A percentile compares a stretch with the other conserved stretches of the same genome.
Conservation (phyloP, 1,140 invertebrate genomes). For the Brachionus manjavacas region DNA sequence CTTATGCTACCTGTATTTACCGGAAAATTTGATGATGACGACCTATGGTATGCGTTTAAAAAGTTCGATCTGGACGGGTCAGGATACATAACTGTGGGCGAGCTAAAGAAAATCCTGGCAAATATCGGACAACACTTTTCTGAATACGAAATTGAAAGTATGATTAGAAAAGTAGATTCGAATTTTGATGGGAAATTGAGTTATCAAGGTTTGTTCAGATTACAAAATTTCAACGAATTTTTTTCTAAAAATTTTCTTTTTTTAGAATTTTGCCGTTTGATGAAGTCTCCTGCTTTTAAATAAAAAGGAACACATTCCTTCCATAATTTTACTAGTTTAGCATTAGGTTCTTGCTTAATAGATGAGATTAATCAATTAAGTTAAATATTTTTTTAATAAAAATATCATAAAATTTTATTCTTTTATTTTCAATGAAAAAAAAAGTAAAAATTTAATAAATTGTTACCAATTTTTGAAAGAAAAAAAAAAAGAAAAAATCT, state of each 20-base stretch:
- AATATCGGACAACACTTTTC: slow-evolving; percentile 34
- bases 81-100: neutral
- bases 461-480: too few species aligned
- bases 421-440: too few species aligned
- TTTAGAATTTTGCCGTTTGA: slow-evolving; percentile 34
- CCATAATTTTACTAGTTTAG: neutral
- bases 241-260: neutral
- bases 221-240: neutral
- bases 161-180: slow-evolving; percentile 28
- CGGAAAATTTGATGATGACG: slow-evolving; percentile 22
- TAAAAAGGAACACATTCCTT: neutral
- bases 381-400: too few species aligned
- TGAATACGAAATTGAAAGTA: slow-evolving; percentile 10
- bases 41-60: slow-evolving; percentile 19
- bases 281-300: slow-evolving; percentile 33
- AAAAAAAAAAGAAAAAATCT: too few species aligned
- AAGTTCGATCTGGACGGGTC: slow-evolving; percentile 16
- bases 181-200: slow-evolving; percentile 29
- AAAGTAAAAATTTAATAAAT: too few species aligned
- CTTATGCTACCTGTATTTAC: slow-evolving; percentile 22
- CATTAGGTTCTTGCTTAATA: neutral
- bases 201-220: slow-evolving; percentile 3
- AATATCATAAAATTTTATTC: too few species aligned
- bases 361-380: too few species aligned
- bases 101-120: slow-evolving; percentile 21